Conservation (phyloP, 1,140 invertebrate species). For the Schlechtendalia chinensis region DNA sequence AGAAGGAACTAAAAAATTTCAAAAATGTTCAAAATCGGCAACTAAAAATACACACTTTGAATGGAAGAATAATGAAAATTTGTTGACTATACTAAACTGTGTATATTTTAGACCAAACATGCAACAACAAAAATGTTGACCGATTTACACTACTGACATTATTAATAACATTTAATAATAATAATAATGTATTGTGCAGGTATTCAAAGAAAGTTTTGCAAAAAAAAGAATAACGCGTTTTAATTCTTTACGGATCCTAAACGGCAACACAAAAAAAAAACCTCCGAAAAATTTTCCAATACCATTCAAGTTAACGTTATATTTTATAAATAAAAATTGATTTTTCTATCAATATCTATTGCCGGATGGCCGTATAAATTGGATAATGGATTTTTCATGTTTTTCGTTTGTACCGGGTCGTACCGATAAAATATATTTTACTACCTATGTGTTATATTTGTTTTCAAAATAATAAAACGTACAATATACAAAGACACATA, state of each 20-base stretch:
- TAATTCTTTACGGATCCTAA: background rate
- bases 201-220: too few relatives aligned
- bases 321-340: background rate
- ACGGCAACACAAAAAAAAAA: background rate
- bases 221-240: background rate
- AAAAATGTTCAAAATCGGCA: too few relatives aligned
- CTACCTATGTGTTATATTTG: background rate
- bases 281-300: too few relatives aligned
- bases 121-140: too few relatives aligned
- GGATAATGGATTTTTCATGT: slow-evolving; percentile 24
- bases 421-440: background rate
- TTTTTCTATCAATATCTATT: background rate
- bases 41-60: too few relatives aligned
- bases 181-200: too few relatives aligned
- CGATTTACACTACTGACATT: too few relatives aligned
- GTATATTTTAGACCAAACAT: too few relatives aligned
- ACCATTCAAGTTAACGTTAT: background rate
- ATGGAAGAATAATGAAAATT: too few relatives aligned
- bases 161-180: too few relatives aligned
- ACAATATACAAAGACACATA: background rate
- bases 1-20: too few relatives aligned
- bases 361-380: background rate
- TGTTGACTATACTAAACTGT: too few relatives aligned
- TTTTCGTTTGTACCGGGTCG: slow-evolving; percentile 7
- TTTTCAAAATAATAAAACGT: slow-evolving; percentile 7